Percentiles rank a stretch among this genome's conserved stretches.
phyloP scores from a whole-genome alignment of 2,797 vertebrate genomes.

The Enteromius fasciolatus region DNA sequence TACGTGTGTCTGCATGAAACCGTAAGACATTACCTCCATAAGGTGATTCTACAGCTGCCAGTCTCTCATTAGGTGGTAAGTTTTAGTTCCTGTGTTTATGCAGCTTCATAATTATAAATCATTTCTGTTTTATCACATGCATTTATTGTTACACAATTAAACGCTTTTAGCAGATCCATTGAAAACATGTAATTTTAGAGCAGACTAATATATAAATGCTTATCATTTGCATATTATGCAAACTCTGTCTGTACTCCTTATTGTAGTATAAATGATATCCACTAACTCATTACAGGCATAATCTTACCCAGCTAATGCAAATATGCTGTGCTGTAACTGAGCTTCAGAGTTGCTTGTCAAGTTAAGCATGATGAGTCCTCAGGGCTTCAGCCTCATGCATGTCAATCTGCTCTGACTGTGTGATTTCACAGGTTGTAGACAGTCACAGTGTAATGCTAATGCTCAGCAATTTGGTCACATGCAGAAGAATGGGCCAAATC shows the following conservation, averaged over 20 bases:
- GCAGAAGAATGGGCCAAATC: constrained; percentile 4
- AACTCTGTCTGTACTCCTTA: background rate
- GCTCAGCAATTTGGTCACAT: background rate
- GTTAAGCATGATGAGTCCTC: background rate
- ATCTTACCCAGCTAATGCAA: background rate
- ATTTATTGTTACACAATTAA: background rate
- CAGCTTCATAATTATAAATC: background rate
- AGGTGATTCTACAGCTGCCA: constrained; percentile 9
- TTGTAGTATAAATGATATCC: background rate
- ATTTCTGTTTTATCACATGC: background rate
- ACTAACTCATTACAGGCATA: background rate
- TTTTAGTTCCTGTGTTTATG: constrained; percentile 9
- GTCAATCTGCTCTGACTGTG: background rate
- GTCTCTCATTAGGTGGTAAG: constrained; percentile 27
- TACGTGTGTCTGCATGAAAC: constrained; percentile 1
- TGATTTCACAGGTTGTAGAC: constrained; percentile 30
- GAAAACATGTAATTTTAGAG: background rate
- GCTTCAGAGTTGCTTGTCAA: constrained; percentile 15
- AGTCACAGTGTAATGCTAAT: background rate
- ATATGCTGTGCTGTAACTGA: background rate
- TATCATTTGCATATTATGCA: background rate
- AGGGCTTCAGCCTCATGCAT: background rate
- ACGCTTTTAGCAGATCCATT: background rate
- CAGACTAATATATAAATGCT: background rate
- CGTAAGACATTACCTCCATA: background rate